Base-by-base conservation (phyloP, 2,888 invertebrate species). In the Galerucella pusilla region DNA sequence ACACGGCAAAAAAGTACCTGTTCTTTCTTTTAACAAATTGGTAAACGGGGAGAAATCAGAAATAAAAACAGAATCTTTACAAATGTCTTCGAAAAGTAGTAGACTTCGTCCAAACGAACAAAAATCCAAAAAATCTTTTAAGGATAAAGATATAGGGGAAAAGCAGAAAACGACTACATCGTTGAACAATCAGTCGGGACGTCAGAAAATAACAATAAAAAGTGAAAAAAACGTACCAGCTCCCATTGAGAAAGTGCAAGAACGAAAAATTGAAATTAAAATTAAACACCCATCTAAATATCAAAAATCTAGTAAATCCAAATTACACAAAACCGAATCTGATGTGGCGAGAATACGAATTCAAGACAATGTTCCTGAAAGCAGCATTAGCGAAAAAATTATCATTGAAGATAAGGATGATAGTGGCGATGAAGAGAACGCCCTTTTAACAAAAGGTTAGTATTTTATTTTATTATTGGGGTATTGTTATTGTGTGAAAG, bases 271-370 rank as follows among this genome's bases (percentile, higher is more conserved):
- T 59, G 87, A 87, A 77, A 87, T 87, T 25, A 87, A 86, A 78
- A 86, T 87, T 14, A 84, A 86, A 70, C 86, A 87, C 81, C 86
- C 86, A 0, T 80, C 84, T 0, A 87, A 87, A 73, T 87, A 87
- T 70, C 83, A 85, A 73, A 80, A 80, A 69, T 76, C 63, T n/a
- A 75, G 73, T 7, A 78, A 80, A 63, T 52, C 28, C 0, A 80
- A 77, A 71, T 46, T 52, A 14, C 61, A 28, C 10, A 79, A 77
- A 60, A 63, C n/a, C 7, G 79, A 78, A 10, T 67, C 75, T 20
- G 74, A 73, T 28, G 52, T 3, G 0, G 73, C 42, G 1, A 66
- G 78, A 49, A 71, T 65, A 14, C 65, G 52, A 35, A 67, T 57
- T 20, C 20, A 49, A n/a, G 64, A 69, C 28, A 77, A 78, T 59